These are phyloP conservation scores for Leptinotarsa defecta DNA, from an alignment of 1,140 invertebrate genomes.

Conservation along the genomic window DNA sequence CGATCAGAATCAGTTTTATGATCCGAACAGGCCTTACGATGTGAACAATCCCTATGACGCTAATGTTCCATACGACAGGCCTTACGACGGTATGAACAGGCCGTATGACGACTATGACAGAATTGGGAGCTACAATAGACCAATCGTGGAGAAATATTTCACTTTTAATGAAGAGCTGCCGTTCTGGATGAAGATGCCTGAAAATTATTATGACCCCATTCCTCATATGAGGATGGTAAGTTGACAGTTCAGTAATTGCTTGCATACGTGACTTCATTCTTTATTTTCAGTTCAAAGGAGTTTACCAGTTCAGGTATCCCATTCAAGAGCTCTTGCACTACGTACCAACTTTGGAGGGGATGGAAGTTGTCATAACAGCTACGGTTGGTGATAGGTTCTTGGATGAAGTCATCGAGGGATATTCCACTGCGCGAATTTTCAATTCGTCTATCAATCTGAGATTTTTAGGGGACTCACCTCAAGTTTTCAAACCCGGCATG, in stretches of 20 bases:
- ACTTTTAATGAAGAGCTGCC: conserved; percentile 79
- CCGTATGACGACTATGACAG: conserved; percentile 34
- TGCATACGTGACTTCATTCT: background rate
- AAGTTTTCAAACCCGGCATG: conserved; percentile 94
- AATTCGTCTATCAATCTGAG: conserved; percentile 80
- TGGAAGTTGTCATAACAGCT: conserved; percentile 86
- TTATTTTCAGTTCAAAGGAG: conserved; percentile 78
- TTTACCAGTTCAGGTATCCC: conserved; percentile 82
- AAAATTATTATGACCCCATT: conserved; percentile 59
- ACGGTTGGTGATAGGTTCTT: conserved; percentile 89
- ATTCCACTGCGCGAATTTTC: conserved; percentile 83
- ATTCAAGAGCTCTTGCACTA: conserved; percentile 76
- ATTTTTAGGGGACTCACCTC: conserved; percentile 86
- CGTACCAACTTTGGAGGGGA: conserved; percentile 70
- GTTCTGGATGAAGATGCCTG: conserved; percentile 70
- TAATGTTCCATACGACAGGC: conserved; percentile 18
- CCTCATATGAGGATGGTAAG: conserved; percentile 73
- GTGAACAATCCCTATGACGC: conserved; percentile 32
- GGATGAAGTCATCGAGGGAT: conserved; percentile 84
- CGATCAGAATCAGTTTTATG: conserved; percentile 25
- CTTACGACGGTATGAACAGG: conserved; percentile 14
- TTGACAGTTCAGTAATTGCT: conserved; percentile 35
- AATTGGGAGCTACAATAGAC: conserved; percentile 59
- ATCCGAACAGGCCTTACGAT: conserved; percentile 30
- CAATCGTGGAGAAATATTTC: conserved; percentile 70